Percentiles rank a stretch among this genome's conserved stretches.
Conservation (phyloP, 2,797 vertebrate species). For the Stomatorhinus walkeri region DNA sequence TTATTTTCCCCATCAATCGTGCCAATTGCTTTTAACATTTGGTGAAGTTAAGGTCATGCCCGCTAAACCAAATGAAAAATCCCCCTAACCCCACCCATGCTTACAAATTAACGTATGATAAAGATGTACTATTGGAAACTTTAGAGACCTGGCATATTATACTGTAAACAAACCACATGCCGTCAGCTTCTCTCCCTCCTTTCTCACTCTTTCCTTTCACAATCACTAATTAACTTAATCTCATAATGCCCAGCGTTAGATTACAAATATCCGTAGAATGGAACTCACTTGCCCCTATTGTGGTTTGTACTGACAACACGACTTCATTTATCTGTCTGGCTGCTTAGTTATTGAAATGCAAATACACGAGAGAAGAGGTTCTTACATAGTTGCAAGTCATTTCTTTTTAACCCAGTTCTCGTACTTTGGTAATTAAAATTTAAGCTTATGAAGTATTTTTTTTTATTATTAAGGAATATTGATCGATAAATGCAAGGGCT, state of each 20-base stretch:
- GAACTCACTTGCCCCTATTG: not conserved
- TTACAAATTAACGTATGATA: not conserved
- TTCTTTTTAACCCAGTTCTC: not conserved
- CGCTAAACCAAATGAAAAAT: not conserved
- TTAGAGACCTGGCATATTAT: not conserved
- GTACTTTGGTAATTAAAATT: not conserved
- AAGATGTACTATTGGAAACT: not conserved
- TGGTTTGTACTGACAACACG: constrained; percentile 8
- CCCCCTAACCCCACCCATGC: not conserved
- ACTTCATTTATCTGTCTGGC: constrained; percentile 14
- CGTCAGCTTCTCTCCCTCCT: not conserved
- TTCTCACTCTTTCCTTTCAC: not conserved
- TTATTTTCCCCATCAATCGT: not conserved
- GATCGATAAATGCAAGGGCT: not conserved
- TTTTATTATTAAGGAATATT: not conserved
- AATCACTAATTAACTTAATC: constrained; percentile 13
- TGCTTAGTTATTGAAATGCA: not conserved
- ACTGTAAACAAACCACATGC: not conserved
- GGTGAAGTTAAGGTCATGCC: not conserved
- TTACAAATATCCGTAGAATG: constrained; percentile 5
- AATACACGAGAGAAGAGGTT: not conserved
- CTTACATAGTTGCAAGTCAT: not conserved
- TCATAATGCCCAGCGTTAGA: constrained; percentile 1
- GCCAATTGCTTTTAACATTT: not conserved
- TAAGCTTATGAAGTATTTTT: not conserved